Evolutionary conservation across 2,113 vertebrate genomes (phyloP).

Genomic region (Panthera leo): DNA sequence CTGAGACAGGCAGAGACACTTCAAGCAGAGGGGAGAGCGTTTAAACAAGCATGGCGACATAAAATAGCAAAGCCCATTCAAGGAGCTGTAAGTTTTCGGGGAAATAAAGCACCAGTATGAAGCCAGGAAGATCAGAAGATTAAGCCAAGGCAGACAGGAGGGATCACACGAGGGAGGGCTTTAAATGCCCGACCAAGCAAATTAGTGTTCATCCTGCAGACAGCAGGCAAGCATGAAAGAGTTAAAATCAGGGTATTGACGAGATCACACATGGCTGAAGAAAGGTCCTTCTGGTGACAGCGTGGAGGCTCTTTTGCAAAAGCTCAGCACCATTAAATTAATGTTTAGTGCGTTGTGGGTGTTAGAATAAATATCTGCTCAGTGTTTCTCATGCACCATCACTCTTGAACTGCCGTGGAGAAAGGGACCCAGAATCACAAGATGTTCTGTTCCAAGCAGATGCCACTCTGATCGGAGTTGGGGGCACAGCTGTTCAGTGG

Average conservation of each 20-base stretch:
- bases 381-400: neutral
- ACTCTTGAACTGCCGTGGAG: neutral
- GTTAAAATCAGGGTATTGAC: neutral
- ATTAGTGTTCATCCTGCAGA: neutral
- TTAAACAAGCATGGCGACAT: neutral
- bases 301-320: neutral
- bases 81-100: no score
- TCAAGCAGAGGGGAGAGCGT: neutral
- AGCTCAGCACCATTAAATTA: conserved; percentile 11
- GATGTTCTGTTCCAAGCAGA: conserved; percentile 48
- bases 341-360: neutral
- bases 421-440: conserved; percentile 5
- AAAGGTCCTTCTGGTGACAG: neutral
- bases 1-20: neutral
- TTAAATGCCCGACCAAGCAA: neutral
- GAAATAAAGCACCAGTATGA: neutral
- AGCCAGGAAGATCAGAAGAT: neutral
- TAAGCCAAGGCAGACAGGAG: neutral
- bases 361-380: conserved; percentile 1
- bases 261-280: neutral
- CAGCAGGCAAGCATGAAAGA: neutral
- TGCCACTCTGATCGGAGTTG: neutral
- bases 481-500: neutral
- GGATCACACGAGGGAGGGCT: neutral
- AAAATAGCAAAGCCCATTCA: neutral